Evolutionary conservation across 2,797 vertebrate species (phyloP), one percentile per base, ranked within the genome.

Genomic region (Acanthornis magna): DNA sequence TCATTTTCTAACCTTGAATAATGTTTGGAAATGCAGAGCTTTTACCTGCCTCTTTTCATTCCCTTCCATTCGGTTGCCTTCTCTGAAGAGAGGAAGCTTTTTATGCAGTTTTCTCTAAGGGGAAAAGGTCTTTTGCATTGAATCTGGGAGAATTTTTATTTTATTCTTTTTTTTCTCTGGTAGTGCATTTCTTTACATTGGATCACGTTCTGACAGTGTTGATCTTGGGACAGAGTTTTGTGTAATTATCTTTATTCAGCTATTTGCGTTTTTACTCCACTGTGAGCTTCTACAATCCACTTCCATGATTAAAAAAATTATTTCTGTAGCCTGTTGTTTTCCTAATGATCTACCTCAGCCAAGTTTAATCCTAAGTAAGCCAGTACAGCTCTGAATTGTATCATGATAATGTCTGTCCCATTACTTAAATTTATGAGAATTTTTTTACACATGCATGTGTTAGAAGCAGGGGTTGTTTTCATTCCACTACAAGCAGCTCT

Each of bases 1-100:
- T 94, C 40, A 20, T 83, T 92, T 73, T 76, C 84, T 72, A 72
- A 73, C 58, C 55, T 65, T 66, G 65, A 89, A 76, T 85, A 84
- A 63, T 74, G 21, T 81, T 91, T 82, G 57, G 58, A 84, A 65
- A 58, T 68, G 38, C 53, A 72, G n/a, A 84, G 61, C 45, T 87
- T 93, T 93, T 88, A 67, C 72, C 30, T 94, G 62, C 45, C 65
- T 74, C 47, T 81, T 80, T 88, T 89, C 45, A 79, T 87, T 95
- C 48, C 30, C 13, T 93, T 93, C 58, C 66, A 34, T 93, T 93
- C 78, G 79, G 16, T 76, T 88, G 27, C 42, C 30, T 74, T 29
- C 40, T 90, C 61, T 89, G 74, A 80, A 67, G 58, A 66, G 16
- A 79, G 9, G 53, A 85, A 89, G 43, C 30, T 26, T 87, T 87